Base-by-base conservation (phyloP, 2,797 vertebrate species). In the Paramormyrops hopkinsi region DNA sequence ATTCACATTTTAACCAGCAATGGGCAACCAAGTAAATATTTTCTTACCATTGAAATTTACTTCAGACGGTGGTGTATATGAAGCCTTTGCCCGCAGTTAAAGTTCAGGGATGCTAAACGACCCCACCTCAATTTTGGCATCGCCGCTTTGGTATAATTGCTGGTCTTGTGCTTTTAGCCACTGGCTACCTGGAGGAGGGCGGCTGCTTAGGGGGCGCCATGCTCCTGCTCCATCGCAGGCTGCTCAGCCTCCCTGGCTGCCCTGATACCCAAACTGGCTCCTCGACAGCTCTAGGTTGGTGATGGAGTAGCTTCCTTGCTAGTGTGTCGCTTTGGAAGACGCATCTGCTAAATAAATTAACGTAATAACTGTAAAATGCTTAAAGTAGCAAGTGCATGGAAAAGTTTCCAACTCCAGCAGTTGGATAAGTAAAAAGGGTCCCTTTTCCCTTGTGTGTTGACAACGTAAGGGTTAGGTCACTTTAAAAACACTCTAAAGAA, bases 21-120 rank as follows among this genome's bases (percentile, higher is more conserved):
- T 37, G 93, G 92, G 91, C 85, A 93, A 90, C 92, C 92, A 90
- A 91, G 93, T 91, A 92, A 92, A 93, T 92, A 59, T 54, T 90
- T 87, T 88, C 41, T 65, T 91, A 90, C 90, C 89, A 92, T 92
- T 91, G 91, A 89, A 91, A 92, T 82, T 91, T 86, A 90, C 89
- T 92, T 92, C 76, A 25, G 86, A 44, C 83, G 73, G 83, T 89
- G 89, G 90, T 90, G 89, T 0, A 91, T 90, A 85, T 88, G 25
- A 76, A 88, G 76, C 50, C 88, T 73, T n/a, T 17, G 33, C 86
- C 85, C 4, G 69, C 62, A 48, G 62, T 59, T 59, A 41, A 51
- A 88, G 89, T 90, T 90, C 37, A 79, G 88, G 84, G 88, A 33
- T 91, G 22, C 59, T 62, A 62, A 25, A 25, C 1, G 22, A 14